These are phyloP conservation scores for Setophaga kirtlandii DNA, from an alignment of 2,113 vertebrate genomes.

Conservation along the genomic window DNA sequence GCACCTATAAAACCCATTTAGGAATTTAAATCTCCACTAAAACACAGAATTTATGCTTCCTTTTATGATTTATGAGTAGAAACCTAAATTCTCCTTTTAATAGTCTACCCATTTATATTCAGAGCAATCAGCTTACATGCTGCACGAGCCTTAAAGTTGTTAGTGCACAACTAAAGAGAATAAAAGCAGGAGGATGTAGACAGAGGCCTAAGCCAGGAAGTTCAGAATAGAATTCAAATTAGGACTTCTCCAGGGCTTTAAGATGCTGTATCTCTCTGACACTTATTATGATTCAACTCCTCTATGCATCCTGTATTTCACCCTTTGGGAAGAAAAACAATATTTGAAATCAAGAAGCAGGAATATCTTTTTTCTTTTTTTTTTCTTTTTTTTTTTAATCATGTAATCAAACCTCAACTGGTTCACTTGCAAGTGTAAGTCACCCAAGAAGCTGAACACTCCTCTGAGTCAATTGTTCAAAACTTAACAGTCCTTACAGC, in stretches of 20 bases:
- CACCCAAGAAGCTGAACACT: neutral
- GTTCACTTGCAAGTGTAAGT: neutral
- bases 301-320: neutral
- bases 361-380: neutral
- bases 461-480: neutral
- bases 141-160: conserved; percentile 41
- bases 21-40: conserved; percentile 70
- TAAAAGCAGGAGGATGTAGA: conserved; percentile 18
- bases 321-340: neutral
- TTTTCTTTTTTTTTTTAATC: neutral
- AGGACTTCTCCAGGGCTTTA: conserved; percentile 8
- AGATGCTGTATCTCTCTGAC: neutral
- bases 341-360: neutral
- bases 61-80: conserved; percentile 71
- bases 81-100: conserved; percentile 60
- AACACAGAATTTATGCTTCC: conserved; percentile 57
- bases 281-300: neutral
- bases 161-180: conserved; percentile 41
- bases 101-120: conserved; percentile 49
- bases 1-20: conserved; percentile 70
- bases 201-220: neutral
- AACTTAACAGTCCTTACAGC: neutral
- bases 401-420: neutral
- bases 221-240: conserved; percentile 39
- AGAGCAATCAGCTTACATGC: conserved; percentile 50